A percentile compares a stretch with the other conserved stretches of the same genome.
These are phyloP conservation scores for Scolopax bukidnonensis DNA, from an alignment of 2,797 vertebrate species.

Conservation along the genomic window DNA sequence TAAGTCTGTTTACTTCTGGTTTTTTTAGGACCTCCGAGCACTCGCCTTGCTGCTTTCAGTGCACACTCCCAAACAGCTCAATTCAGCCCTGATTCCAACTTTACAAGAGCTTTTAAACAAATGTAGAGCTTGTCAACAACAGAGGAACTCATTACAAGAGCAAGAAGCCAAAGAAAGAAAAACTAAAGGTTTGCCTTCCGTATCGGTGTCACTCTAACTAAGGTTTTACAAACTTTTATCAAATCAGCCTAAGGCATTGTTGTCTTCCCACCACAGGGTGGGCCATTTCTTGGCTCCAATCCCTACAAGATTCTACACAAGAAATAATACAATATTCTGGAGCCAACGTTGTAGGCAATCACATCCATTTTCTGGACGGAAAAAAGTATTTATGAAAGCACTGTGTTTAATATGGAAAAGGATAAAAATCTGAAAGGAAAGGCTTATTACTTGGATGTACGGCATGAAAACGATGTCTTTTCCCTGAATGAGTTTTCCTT, in stretches of 20 bases:
- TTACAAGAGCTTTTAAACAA: slow-evolving; percentile 93
- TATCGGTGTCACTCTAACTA: background rate
- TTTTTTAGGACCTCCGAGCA: slow-evolving; percentile 89
- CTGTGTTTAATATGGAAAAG: background rate
- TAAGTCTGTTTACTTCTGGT: background rate
- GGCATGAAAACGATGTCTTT: background rate
- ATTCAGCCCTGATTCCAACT: slow-evolving; percentile 90
- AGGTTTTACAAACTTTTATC: background rate
- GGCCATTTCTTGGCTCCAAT: background rate
- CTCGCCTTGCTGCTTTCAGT: slow-evolving; percentile 93
- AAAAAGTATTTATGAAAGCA: background rate
- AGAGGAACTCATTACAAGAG: slow-evolving; percentile 88
- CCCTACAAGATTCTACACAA: rapidly evolving
- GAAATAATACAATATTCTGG: rapidly evolving
- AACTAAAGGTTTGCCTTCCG: slow-evolving; percentile 85
- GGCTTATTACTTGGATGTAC: rapidly evolving
- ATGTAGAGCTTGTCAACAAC: slow-evolving; percentile 90
- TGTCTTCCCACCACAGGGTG: background rate
- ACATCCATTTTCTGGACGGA: background rate
- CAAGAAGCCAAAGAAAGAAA: slow-evolving; percentile 93
- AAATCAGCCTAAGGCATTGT: rapidly evolving
- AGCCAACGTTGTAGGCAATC: background rate
- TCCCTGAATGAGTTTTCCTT: background rate
- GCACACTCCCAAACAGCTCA: slow-evolving; percentile 90
- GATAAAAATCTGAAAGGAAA: background rate